Conservation (phyloP, 1,140 invertebrate species). For the Tyrophagus putrescentiae region DNA sequence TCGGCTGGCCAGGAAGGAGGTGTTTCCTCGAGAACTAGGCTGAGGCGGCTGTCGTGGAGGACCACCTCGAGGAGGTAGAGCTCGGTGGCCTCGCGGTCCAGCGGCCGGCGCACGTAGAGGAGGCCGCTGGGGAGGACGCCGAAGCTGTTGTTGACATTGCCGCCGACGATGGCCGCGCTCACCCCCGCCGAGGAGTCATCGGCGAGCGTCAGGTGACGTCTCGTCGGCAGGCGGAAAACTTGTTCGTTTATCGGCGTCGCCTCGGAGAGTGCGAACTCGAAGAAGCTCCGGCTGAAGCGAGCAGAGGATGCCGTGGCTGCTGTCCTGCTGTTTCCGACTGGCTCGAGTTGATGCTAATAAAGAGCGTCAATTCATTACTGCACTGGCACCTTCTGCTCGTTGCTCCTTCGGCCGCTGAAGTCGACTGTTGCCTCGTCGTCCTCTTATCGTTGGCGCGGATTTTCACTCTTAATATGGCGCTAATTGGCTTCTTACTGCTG, state of each 20-base stretch:
- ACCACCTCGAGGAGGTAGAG: slow-evolving; percentile 72
- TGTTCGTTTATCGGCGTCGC: slow-evolving; percentile 71
- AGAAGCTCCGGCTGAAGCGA: slow-evolving; percentile 66
- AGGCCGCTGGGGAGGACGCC: slow-evolving; percentile 78
- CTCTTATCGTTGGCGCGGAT: neutral
- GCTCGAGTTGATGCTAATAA: neutral
- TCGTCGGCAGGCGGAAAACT: slow-evolving; percentile 59
- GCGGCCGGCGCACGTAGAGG: slow-evolving; percentile 57
- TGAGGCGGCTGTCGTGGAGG: slow-evolving; percentile 56
- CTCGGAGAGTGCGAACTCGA: slow-evolving; percentile 76
- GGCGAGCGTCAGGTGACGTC: neutral
- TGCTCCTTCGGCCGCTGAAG: neutral
- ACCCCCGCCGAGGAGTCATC: neutral
- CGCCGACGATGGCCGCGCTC: slow-evolving; percentile 46
- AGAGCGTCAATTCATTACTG: neutral
- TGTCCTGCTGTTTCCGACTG: too few relatives aligned
- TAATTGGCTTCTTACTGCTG: neutral
- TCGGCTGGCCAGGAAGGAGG: neutral
- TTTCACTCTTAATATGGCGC: neutral
- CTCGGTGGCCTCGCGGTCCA: slow-evolving; percentile 76
- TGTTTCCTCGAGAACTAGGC: neutral
- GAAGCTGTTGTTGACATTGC: slow-evolving; percentile 65
- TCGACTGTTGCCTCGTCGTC: neutral
- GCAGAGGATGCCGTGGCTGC: too few relatives aligned
- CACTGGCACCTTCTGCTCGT: neutral